Percentiles rank a stretch among this genome's conserved stretches.
Evolutionary conservation across 2,113 vertebrate genomes (phyloP).

Genomic region (Nothoprocta perdicaria): DNA sequence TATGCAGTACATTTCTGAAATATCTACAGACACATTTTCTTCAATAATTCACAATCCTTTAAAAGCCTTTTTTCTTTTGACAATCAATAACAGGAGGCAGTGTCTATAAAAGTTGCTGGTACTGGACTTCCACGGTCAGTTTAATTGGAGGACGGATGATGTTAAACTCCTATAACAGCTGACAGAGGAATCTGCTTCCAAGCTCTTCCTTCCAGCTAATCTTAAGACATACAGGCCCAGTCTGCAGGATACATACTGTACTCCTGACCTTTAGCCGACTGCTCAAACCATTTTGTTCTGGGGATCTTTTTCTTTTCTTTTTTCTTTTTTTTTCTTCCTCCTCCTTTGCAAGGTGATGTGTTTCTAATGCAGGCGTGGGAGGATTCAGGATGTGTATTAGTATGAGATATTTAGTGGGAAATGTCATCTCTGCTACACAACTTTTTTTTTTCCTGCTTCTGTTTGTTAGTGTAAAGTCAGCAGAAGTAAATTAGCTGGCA

Average conservation of each 20-base stretch:
- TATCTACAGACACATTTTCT: slow-evolving; percentile 59
- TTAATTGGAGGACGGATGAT: slow-evolving; percentile 47
- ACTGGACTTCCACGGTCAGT: slow-evolving; percentile 14
- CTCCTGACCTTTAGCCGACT: slow-evolving; percentile 30
- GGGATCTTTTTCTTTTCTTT: neutral
- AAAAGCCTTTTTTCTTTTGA: slow-evolving; percentile 53
- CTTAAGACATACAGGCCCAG: neutral
- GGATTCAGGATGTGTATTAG: slow-evolving; percentile 13
- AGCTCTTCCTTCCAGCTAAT: slow-evolving; percentile 38
- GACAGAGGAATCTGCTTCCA: neutral
- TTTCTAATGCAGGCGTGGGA: slow-evolving; percentile 24
- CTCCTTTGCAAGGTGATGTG: slow-evolving; percentile 33
- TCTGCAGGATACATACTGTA: neutral
- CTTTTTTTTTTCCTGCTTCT: slow-evolving; percentile 57
- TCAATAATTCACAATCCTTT: slow-evolving; percentile 73
- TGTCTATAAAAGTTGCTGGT: slow-evolving; percentile 24
- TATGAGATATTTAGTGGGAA: slow-evolving; percentile 34
- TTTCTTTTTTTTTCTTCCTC: slow-evolving; percentile 17
- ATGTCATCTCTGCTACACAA: slow-evolving; percentile 10
- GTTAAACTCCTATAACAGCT: neutral
- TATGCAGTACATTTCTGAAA: slow-evolving; percentile 53
- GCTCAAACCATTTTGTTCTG: neutral
- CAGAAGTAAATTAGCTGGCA: slow-evolving; percentile 77
- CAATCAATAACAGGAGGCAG: slow-evolving; percentile 36
- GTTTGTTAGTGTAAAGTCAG: slow-evolving; percentile 69